Evolutionary conservation across 2,888 invertebrate genomes (phyloP).

Genomic region (Blomia tropicalis): DNA sequence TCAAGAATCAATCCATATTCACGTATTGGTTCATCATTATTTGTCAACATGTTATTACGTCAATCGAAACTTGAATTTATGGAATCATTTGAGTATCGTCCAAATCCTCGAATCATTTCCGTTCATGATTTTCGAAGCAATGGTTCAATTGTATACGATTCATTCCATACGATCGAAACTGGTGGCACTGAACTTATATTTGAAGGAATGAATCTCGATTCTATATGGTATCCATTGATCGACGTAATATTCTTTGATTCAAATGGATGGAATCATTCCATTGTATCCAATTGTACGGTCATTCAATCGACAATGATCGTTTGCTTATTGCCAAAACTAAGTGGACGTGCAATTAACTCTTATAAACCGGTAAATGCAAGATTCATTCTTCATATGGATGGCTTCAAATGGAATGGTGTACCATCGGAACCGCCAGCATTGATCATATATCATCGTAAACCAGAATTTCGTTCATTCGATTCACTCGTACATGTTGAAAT

Average conservation of each 20-base stretch:
- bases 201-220: slow-evolving; percentile 34
- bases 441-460: neutral
- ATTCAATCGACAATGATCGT: neutral
- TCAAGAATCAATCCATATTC: too few relatives aligned
- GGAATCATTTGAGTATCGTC: neutral
- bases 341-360: neutral
- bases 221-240: slow-evolving; percentile 33
- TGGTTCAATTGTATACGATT: neutral
- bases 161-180: slow-evolving; percentile 29
- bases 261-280: slow-evolving; percentile 16
- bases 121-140: neutral
- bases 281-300: slow-evolving; percentile 18
- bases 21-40: too few relatives aligned
- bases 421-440: neutral
- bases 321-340: neutral
- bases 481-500: too few relatives aligned
- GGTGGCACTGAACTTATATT: slow-evolving; percentile 34
- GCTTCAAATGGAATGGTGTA: neutral
- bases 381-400: slow-evolving; percentile 29
- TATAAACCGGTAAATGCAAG: slow-evolving; percentile 31
- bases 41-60: too few relatives aligned
- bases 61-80: neutral
- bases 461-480: neutral
- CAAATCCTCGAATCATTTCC: neutral
- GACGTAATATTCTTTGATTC: slow-evolving; percentile 31